A percentile compares a stretch with the other conserved stretches of the same genome.
These are phyloP conservation scores for Rallus crepitans DNA, from an alignment of 2,797 vertebrate species.

Conservation along the genomic window DNA sequence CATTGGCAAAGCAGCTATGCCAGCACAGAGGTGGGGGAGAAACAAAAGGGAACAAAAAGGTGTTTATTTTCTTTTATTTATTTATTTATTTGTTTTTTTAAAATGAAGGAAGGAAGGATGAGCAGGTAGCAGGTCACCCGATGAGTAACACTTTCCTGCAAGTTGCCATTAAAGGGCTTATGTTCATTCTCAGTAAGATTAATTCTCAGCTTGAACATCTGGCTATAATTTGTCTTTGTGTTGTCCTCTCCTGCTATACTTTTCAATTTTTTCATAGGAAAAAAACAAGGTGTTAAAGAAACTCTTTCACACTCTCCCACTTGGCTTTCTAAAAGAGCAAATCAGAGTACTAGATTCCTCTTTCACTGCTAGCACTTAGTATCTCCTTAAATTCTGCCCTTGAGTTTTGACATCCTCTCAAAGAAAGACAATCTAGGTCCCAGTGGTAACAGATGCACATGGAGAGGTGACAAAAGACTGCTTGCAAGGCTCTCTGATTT, in stretches of 20 bases:
- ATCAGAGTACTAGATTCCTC: neutral
- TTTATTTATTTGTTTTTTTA: neutral
- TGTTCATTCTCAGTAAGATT: neutral
- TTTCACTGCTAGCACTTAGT: neutral
- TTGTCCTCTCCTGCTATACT: neutral
- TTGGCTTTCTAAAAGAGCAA: neutral
- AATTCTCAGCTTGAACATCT: neutral
- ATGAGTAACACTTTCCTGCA: neutral
- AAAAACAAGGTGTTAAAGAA: neutral
- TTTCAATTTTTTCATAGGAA: neutral
- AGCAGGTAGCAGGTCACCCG: neutral
- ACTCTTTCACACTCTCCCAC: neutral
- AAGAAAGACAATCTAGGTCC: neutral
- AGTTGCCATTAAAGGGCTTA: neutral
- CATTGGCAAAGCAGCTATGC: neutral
- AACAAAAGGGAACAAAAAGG: neutral
- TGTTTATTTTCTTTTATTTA: neutral
- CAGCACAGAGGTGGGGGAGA: neutral
- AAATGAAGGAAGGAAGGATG: neutral
- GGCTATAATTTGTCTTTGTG: neutral
- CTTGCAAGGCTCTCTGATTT: neutral
- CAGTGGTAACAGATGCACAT: neutral
- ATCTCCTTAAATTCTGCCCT: constrained; percentile 25
- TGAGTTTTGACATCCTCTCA: neutral
- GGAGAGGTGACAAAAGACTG: neutral